Evolutionary conservation across 2,888 invertebrate species (phyloP).

Genomic region (Chalcis sispes): DNA sequence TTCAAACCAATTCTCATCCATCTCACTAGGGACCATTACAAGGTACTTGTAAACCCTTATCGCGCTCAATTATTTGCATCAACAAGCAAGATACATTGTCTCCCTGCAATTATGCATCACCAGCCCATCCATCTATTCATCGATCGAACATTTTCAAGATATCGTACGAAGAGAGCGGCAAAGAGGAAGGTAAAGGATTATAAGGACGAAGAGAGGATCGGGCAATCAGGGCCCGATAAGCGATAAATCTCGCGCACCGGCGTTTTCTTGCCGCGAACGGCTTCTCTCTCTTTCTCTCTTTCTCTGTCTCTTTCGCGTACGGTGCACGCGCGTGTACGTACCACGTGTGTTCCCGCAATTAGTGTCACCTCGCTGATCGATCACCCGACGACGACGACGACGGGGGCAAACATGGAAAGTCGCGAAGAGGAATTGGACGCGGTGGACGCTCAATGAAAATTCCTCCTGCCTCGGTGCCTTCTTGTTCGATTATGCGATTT

Average conservation of each 20-base stretch:
- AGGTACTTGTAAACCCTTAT: too few species aligned
- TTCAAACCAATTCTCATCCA: too few species aligned
- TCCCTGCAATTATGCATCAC: too few species aligned
- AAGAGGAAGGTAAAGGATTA: not conserved
- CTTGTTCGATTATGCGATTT: not conserved
- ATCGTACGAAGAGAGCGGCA: not conserved
- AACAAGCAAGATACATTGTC: too few species aligned
- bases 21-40: too few species aligned
- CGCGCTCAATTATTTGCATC: too few species aligned
- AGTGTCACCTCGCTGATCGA: conserved; percentile 72
- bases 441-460: conserved; percentile 30
- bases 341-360: conserved; percentile 71
- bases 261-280: conserved; percentile 57
- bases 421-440: not conserved
- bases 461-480: conserved; percentile 8
- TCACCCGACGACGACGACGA: conserved; percentile 54
- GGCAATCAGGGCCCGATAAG: conserved; percentile 69
- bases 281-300: conserved; percentile 54
- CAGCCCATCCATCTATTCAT: too few species aligned
- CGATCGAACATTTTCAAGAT: too few species aligned
- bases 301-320: too few species aligned
- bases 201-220: not conserved
- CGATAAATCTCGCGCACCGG: conserved; percentile 68
- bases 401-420: conserved; percentile 20
- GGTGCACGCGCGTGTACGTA: conserved; percentile 66